Evolutionary conservation across 1,140 invertebrate genomes (phyloP).

Genomic region (Gonioctena quinquepunctata): DNA sequence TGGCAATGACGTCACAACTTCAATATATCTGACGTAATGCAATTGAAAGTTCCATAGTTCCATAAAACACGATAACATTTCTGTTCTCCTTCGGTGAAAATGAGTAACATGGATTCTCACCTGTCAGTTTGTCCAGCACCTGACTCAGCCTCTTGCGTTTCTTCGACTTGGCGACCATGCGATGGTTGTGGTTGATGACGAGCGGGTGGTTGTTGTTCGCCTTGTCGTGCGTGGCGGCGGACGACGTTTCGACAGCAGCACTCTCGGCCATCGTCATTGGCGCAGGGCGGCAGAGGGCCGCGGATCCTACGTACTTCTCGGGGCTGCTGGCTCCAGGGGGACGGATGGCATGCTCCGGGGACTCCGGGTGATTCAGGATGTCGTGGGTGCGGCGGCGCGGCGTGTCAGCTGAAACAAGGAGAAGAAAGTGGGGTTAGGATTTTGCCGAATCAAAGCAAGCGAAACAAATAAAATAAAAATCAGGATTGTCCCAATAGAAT

Average conservation of each 20-base stretch:
- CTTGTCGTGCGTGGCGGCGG: slow-evolving; percentile 59
- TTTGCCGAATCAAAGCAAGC: too few relatives aligned
- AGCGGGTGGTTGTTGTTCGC: slow-evolving; percentile 62
- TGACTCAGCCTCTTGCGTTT: slow-evolving; percentile 77
- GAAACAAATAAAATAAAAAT: too few relatives aligned
- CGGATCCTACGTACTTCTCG: slow-evolving; percentile 54
- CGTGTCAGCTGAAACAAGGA: neutral
- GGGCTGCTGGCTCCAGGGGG: slow-evolving; percentile 53
- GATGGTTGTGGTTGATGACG: slow-evolving; percentile 66
- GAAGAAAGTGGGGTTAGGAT: too few relatives aligned
- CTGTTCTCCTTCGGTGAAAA: too few relatives aligned
- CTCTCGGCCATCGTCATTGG: slow-evolving; percentile 72
- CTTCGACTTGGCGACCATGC: slow-evolving; percentile 62
- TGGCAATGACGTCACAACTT: too few relatives aligned
- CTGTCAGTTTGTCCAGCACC: slow-evolving; percentile 70
- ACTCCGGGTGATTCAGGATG: slow-evolving; percentile 15
- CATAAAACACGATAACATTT: too few relatives aligned
- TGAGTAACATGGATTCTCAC: slow-evolving; percentile 1
- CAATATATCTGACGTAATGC: too few relatives aligned
- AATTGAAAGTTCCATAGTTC: too few relatives aligned
- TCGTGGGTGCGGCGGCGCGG: neutral
- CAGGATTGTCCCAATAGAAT: too few relatives aligned
- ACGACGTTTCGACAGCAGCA: slow-evolving; percentile 60
- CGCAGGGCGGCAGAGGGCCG: slow-evolving; percentile 63
- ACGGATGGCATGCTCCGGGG: slow-evolving; percentile 56